Conservation (phyloP, 2,797 vertebrate species). For the Mus minutoides region DNA sequence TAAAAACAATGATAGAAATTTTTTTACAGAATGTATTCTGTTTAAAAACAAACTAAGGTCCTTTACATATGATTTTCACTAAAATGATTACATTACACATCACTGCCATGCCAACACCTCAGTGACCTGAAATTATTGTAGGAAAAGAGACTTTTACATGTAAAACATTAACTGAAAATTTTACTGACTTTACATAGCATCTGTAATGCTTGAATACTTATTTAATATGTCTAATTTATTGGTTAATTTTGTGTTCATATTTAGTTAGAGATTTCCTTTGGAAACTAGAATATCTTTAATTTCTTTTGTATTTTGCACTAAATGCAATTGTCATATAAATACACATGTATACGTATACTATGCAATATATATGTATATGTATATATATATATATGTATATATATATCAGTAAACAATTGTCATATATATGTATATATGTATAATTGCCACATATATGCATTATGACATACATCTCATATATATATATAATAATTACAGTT, state of each 20-base stretch:
- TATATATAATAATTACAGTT: too few relatives aligned
- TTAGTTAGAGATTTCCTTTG: slow-evolving; percentile 30
- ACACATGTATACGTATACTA: background rate
- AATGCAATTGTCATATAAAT: background rate
- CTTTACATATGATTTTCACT: slow-evolving; percentile 1
- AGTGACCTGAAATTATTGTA: slow-evolving; percentile 38
- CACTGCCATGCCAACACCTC: background rate
- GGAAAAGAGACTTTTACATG: background rate
- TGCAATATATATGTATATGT: background rate
- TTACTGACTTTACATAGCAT: slow-evolving; percentile 21
- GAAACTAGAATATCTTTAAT: background rate
- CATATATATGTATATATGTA: too few relatives aligned
- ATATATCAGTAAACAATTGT: background rate
- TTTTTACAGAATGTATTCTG: background rate
- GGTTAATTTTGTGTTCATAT: slow-evolving; percentile 44
- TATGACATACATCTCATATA: background rate
- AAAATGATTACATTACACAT: slow-evolving; percentile 27
- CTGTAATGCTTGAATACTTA: background rate
- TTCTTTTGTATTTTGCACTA: slow-evolving; percentile 5
- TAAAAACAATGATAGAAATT: background rate
- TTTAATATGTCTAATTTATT: background rate
- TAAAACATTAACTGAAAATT: slow-evolving; percentile 6
- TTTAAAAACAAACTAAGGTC: slow-evolving; percentile 9
- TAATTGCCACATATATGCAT: background rate
- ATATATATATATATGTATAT: too few relatives aligned